phyloP scores from a whole-genome alignment of 2,113 vertebrate genomes.

The Myotis davidii region DNA sequence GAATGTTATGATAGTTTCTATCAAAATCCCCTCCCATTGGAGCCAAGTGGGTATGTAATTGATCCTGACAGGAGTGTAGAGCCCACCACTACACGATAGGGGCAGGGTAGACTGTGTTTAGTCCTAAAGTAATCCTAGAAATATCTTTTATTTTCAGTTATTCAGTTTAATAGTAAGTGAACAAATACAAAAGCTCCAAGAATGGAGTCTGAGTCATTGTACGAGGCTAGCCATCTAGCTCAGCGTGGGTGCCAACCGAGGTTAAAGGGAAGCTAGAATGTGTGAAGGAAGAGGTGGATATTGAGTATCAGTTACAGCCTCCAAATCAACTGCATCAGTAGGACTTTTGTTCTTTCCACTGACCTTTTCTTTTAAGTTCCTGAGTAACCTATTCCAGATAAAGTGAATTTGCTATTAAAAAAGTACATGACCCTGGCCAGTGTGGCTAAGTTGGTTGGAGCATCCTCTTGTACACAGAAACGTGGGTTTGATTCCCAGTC shows the following conservation, averaged over 20 bases:
- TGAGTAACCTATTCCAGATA: background rate
- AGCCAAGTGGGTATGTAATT: fast-evolving
- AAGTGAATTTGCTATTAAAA: background rate
- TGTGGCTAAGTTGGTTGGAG: no score
- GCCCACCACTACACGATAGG: background rate
- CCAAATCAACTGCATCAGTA: background rate
- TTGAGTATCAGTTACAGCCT: background rate
- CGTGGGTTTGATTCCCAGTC: no score
- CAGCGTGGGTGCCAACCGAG: background rate
- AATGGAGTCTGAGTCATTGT: background rate
- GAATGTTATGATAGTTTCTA: background rate
- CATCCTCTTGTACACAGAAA: no score
- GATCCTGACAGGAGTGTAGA: background rate
- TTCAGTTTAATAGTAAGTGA: background rate
- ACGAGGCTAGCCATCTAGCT: background rate
- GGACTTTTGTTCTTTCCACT: background rate
- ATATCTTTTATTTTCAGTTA: background rate
- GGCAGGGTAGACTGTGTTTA: no score
- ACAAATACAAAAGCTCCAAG: background rate
- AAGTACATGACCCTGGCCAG: background rate
- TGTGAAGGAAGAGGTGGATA: background rate
- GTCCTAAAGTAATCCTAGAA: background rate
- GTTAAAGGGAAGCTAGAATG: background rate
- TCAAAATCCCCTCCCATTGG: background rate
- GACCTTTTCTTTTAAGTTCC: background rate